Base-by-base conservation (phyloP, 2,113 vertebrate genomes). In the Carassius gibelio region DNA sequence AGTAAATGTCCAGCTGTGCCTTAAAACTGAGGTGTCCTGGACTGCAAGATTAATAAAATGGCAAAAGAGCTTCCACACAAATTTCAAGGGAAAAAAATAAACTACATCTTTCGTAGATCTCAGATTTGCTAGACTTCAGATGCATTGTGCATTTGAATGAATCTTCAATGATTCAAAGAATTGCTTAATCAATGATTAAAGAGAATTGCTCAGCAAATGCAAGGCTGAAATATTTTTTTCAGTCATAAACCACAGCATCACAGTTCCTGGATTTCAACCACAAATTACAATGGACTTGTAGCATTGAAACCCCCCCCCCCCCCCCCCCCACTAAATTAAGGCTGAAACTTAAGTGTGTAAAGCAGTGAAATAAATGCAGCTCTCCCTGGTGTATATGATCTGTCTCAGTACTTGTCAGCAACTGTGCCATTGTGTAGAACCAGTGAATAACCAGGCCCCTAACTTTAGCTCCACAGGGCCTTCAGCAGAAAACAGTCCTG, bases 401-500 rank as follows among this genome's bases (percentile, higher is more conserved):
- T 90, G 83, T 93, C 91, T 84, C 88, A 94, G 78, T 92, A 93
- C 89, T 90, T 90, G 1, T 92, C n/a, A 62, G 84, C 26, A 14
- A 92, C 94, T 93, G 93, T 88, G 93, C 90, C 92, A 94, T 93
- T 91, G 91, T 92, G 77, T 93, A 93, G 83, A 9, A 45, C 42
- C 42, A 45, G 8, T 95, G n/a, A 92, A 91, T 92, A 94, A 94
- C 91, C 88, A 91, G 75, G 91, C 92, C 83, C 90, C 92, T 71
- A 86, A 92, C 81, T 87, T 90, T 91, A 96, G 95, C 88, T 95
- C 96, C 91, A 94, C 93, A 45, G 96, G 95, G 85, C 93, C 91
- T 26, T 94, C 96, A 86, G 93, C 92, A 91, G 96, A 96, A 93
- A 96, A 94, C 91, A 96, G 95, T 90, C 95, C 95, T 89, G 94